Evolutionary conservation across 2,888 invertebrate genomes (phyloP).

Genomic region (Yponomeuta malinellus): DNA sequence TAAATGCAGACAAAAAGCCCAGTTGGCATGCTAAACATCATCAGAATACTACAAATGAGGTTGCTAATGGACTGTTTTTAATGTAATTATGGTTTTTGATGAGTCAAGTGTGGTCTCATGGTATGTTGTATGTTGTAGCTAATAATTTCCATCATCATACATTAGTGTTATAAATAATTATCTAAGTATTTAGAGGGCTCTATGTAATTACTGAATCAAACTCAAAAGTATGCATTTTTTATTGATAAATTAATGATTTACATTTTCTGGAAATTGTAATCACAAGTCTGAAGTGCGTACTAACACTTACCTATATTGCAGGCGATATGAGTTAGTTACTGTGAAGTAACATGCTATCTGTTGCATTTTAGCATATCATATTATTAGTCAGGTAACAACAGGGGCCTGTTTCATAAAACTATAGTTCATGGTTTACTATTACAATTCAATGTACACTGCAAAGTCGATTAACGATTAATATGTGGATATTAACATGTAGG

Average conservation of each 20-base stretch:
- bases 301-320: no score
- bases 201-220: not conserved
- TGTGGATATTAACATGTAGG: no score
- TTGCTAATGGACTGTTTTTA: not conserved
- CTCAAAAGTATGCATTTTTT: not conserved
- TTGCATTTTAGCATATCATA: no score
- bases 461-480: no score
- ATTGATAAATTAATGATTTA: not conserved
- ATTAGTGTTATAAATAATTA: not conserved
- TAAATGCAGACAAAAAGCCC: slow-evolving; percentile 97
- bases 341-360: no score
- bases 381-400: no score
- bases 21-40: slow-evolving; percentile 79
- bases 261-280: not conserved
- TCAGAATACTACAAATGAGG: not conserved
- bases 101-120: not conserved
- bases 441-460: no score
- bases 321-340: no score
- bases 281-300: not conserved
- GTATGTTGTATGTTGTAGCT: not conserved
- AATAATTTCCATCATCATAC: not conserved
- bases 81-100: not conserved
- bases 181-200: not conserved
- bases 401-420: no score
- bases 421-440: no score